Evolutionary conservation across 1,140 invertebrate genomes (phyloP).

Genomic region (Drosophila kikkawai): DNA sequence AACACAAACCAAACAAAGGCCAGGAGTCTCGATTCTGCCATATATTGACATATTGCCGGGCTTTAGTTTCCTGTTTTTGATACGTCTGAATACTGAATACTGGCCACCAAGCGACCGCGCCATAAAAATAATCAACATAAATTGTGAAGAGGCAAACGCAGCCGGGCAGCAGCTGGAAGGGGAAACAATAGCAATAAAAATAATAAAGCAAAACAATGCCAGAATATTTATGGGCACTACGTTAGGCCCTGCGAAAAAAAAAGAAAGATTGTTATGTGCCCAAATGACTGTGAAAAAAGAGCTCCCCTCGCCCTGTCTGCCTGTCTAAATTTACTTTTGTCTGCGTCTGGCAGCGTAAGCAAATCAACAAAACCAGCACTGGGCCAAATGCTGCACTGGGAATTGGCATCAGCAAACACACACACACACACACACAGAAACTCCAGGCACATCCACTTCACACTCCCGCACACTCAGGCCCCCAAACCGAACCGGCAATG

Average conservation of each 20-base stretch:
- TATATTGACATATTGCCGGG: constrained; percentile 79
- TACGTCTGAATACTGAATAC: constrained; percentile 41
- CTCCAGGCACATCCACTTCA: constrained; percentile 11
- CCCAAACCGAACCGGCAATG: constrained; percentile 8
- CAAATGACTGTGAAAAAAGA: constrained; percentile 76
- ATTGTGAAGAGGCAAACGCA: constrained; percentile 57
- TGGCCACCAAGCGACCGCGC: constrained; percentile 77
- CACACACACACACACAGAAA: constrained; percentile 33
- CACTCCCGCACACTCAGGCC: not conserved
- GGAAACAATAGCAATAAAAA: constrained; percentile 82
- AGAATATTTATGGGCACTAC: constrained; percentile 76
- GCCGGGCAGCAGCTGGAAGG: not conserved
- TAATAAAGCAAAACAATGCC: constrained; percentile 83
- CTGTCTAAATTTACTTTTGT: constrained; percentile 68
- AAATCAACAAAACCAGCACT: constrained; percentile 70
- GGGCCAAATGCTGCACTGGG: constrained; percentile 72
- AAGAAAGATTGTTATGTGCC: constrained; percentile 60
- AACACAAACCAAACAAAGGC: constrained; percentile 54
- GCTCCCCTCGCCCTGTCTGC: not conserved
- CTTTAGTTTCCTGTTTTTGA: constrained; percentile 64
- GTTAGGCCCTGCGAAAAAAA: constrained; percentile 26
- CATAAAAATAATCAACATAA: constrained; percentile 84
- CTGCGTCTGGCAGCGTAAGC: constrained; percentile 71
- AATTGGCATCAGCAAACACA: constrained; percentile 54
- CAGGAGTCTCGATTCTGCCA: constrained; percentile 32